Conservation (phyloP, 2,797 vertebrate genomes). For the Heteromormyrus szaboi region DNA sequence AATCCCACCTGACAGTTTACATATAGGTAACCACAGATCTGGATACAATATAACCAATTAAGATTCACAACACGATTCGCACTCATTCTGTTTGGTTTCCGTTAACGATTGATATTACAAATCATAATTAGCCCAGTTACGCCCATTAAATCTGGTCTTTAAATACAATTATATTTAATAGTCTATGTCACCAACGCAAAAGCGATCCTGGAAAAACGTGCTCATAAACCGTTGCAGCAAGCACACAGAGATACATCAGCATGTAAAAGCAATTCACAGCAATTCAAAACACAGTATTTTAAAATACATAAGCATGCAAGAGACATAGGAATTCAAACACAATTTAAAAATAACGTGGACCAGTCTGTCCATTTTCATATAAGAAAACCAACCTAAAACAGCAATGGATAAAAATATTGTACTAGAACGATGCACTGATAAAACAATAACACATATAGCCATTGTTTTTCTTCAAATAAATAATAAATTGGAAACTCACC, state of each 20-base stretch:
- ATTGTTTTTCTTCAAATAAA: not conserved
- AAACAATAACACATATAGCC: not conserved
- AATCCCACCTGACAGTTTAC: not conserved
- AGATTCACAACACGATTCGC: not conserved
- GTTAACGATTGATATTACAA: not conserved
- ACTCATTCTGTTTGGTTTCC: not conserved
- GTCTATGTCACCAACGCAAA: not conserved
- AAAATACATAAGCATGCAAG: not conserved
- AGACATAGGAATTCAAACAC: not conserved
- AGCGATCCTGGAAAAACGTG: not conserved
- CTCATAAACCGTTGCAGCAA: not conserved
- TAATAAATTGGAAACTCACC: constrained; percentile 63
- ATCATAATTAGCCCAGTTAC: not conserved
- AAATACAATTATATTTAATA: not conserved
- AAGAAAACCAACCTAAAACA: not conserved
- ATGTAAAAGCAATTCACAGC: not conserved
- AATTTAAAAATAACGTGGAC: not conserved
- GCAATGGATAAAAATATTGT: not conserved
- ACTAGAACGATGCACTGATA: not conserved
- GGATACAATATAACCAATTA: not conserved
- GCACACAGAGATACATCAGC: not conserved
- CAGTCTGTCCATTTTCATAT: not conserved
- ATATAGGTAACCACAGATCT: not conserved
- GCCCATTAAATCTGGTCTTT: not conserved
- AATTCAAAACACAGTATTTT: not conserved